Base-by-base conservation (phyloP, 1,140 invertebrate species). In the Pseudomyrmex cubaensis region DNA sequence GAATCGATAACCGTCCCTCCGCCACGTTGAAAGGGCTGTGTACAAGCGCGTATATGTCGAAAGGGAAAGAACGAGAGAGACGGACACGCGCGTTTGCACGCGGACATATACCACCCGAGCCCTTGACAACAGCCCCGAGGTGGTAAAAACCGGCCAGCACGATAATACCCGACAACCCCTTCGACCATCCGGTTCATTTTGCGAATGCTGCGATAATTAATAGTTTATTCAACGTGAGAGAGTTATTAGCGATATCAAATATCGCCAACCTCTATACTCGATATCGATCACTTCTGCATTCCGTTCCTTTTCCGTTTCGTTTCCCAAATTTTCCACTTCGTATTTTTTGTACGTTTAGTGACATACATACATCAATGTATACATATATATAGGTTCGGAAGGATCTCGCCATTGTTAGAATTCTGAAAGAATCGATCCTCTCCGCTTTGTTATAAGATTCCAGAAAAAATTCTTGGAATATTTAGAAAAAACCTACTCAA, bases 1-100 rank as follows among this genome's bases (percentile, higher is more conserved):
- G 89, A 93, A 93, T 93, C 93, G 93, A 93, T 93, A 93, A 89
- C 87, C 89, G 84, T 90, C 90, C 92, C 90, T 82, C 88, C 88
- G 87, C 84, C 83, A 84, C 77, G 89, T 82, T 86, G 83, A 87
- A 90, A 91, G 88, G 89, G 90, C 88, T 90, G 83, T 89, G 88
- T 88, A 87, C 85, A 66, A 59, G 5, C 72, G 52, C 69, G 64
- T 50, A 44, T 67, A 54, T 72, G 75, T 66, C 72, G 73, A 86
- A 84, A 61, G 57, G 46, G 76, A 52, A 73, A 67, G 67, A 77
- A 20, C 77, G 54, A 61, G 17, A 86, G 57, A 62, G 46, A 52
- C 17, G 25, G 57, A 59, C 35, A 70, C 17, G 17, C 46, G 59
- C 10, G 12, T 59, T 62, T 4, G 61, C 4, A 64, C 13, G n/a